Base-by-base conservation (phyloP, 2,888 invertebrate genomes). In the Drosophila anomalata region DNA sequence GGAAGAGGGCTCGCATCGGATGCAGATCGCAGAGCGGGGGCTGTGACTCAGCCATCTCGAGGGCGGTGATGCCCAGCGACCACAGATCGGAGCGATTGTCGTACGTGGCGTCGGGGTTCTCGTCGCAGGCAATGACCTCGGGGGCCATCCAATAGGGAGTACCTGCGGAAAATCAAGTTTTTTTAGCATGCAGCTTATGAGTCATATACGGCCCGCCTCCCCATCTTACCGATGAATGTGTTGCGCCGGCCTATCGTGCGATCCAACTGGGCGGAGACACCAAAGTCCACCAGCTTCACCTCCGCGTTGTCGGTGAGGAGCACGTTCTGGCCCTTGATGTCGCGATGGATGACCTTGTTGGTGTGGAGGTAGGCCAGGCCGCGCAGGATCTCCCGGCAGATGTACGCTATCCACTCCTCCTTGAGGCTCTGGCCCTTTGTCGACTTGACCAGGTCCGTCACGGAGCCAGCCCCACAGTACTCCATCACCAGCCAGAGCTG, bases 401-500 rank as follows among this genome's bases (percentile, higher is more conserved):
- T 98, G 92, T 99, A 99, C 62, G 99, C 99, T 91, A 99, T 99
- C 99, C 99, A 99, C 93, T 99, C 99, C 93, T 99, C 99, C 93
- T 99, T 99, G 84, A 99, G 93, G 77, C 97, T 97, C 92, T 98
- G 98, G 57, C 99, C 99, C 93, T 99, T 99, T 75, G 99, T 99
- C 75, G 98, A 98, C 93, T 99, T 99, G 58, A 99, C 99, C 91
- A 99, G 94, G 93, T 99, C 99, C 77, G 99, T 99, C 67, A 99
- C 98, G 61, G 99, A 99, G 93, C 96, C 99, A 91, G 99, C 99
- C 87, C 99, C 99, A 93, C 99, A 99, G 92, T 99, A 99, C 93
- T 99, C 99, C 99, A 99, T 99, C 69, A 99, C 99, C 92, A 99
- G 93, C 99, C 99, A 99, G 68, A 99, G 93, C 91, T 99, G 99